phyloP scores from a whole-genome alignment of 2,888 invertebrate genomes.

The Eristalis intricaria region DNA sequence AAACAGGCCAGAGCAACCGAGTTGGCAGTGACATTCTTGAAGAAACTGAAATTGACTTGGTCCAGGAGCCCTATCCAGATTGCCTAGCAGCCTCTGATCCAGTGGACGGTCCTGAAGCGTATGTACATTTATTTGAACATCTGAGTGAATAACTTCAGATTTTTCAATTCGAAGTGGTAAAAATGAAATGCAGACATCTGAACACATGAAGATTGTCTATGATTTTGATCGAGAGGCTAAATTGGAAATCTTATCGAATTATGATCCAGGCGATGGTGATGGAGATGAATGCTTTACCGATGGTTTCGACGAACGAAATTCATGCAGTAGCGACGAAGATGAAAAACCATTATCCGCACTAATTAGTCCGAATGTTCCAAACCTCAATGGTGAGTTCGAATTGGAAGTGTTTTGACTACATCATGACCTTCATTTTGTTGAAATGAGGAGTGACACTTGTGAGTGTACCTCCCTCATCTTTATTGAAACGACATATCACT shows the following conservation, averaged over 20 bases:
- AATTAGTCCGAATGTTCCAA: background rate
- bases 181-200: background rate
- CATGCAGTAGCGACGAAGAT: constrained; percentile 78
- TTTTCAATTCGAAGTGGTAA: background rate
- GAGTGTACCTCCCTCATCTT: no score
- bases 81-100: background rate
- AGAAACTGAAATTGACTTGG: constrained; percentile 66
- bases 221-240: background rate
- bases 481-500: no score
- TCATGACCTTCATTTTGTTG: no score
- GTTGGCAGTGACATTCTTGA: constrained; percentile 60
- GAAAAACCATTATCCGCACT: constrained; percentile 71
- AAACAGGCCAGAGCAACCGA: background rate
- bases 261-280: constrained; percentile 5
- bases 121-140: background rate
- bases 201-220: constrained; percentile 21
- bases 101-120: background rate
- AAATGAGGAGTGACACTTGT: no score
- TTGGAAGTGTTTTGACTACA: no score
- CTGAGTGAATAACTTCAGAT: background rate
- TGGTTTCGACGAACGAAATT: constrained; percentile 74
- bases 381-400: background rate
- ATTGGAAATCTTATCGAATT: background rate
- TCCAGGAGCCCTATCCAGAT: background rate
- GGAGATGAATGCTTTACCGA: background rate